A percentile compares a stretch with the other conserved stretches of the same genome.
These are phyloP conservation scores for Chloroclysta siterata DNA, from an alignment of 2,888 invertebrate genomes.

Conservation along the genomic window DNA sequence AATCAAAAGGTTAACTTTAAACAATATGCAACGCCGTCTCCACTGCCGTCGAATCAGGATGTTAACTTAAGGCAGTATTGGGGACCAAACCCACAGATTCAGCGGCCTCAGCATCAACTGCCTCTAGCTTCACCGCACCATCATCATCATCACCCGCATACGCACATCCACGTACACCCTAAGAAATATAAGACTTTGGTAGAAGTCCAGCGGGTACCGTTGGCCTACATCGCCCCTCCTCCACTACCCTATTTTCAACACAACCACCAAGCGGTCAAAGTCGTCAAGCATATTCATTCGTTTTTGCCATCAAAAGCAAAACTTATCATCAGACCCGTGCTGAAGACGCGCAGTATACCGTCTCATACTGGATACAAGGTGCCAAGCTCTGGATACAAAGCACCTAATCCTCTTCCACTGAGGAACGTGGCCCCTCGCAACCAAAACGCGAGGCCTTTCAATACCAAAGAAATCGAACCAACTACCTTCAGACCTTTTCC, in stretches of 20 bases:
- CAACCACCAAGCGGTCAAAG: constrained; percentile 54
- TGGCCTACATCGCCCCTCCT: constrained; percentile 75
- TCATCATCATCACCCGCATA: constrained; percentile 36
- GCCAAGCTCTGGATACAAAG: constrained; percentile 45
- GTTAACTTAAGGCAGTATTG: constrained; percentile 37
- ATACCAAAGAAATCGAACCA: constrained; percentile 63
- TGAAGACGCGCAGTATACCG: constrained; percentile 55
- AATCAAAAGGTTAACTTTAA: constrained; percentile 37
- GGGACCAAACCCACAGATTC: constrained; percentile 19
- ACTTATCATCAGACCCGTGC: constrained; percentile 67
- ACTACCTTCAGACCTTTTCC: constrained; percentile 66
- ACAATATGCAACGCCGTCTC: constrained; percentile 25
- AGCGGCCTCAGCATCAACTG: constrained; percentile 22
- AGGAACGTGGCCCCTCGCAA: constrained; percentile 38
- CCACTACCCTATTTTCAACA: constrained; percentile 53
- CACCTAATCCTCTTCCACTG: constrained; percentile 39
- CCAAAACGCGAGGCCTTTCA: constrained; percentile 52
- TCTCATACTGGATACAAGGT: constrained; percentile 36
- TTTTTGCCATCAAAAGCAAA: constrained; percentile 65
- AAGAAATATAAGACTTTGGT: constrained; percentile 72
- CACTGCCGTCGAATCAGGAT: constrained; percentile 35
- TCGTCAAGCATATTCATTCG: constrained; percentile 65
- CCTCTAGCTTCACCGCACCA: constrained; percentile 32
- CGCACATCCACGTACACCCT: constrained; percentile 46
- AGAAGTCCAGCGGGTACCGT: constrained; percentile 73